Conservation (phyloP, 1,140 invertebrate genomes). For the Dicyema japonicum region DNA sequence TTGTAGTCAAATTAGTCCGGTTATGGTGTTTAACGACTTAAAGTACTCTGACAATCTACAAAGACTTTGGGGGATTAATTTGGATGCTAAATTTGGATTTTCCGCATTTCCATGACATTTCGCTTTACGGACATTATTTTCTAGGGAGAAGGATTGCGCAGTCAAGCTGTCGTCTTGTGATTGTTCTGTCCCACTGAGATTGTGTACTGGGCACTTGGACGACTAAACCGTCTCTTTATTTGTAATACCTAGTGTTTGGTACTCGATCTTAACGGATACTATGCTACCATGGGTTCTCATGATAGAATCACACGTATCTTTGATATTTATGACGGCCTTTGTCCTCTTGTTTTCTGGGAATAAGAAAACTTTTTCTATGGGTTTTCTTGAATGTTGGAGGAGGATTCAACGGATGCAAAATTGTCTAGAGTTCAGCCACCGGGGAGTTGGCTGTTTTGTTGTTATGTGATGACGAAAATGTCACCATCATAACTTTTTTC, state of each 20-base stretch:
- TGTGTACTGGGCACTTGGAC: conserved; percentile 67
- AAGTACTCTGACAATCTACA: conserved; percentile 66
- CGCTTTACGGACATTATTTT: conserved; percentile 73
- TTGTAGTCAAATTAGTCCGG: conserved; percentile 44
- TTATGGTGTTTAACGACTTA: conserved; percentile 79
- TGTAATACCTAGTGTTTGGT: conserved; percentile 35
- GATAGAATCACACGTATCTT: conserved; percentile 69
- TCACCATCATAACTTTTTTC: conserved; percentile 52
- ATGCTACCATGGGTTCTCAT: conserved; percentile 74
- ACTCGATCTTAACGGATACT: conserved; percentile 91
- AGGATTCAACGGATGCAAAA: conserved; percentile 37
- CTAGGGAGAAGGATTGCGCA: conserved; percentile 57
- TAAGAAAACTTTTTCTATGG: conserved; percentile 42
- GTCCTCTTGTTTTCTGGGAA: conserved; percentile 74
- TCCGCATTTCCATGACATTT: too few relatives aligned
- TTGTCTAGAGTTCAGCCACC: conserved; percentile 61
- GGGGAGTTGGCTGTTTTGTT: conserved; percentile 47
- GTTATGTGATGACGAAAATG: conserved; percentile 35
- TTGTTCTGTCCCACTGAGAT: conserved; percentile 50
- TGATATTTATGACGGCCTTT: conserved; percentile 69
- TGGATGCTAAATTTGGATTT: conserved; percentile 55
- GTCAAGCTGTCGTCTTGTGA: conserved; percentile 77
- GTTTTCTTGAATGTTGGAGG: conserved; percentile 54
- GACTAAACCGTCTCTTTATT: conserved; percentile 31
- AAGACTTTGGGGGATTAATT: conserved; percentile 60